Conservation (phyloP, 1,140 invertebrate genomes). For the Phymorhynchus buccinoides region DNA sequence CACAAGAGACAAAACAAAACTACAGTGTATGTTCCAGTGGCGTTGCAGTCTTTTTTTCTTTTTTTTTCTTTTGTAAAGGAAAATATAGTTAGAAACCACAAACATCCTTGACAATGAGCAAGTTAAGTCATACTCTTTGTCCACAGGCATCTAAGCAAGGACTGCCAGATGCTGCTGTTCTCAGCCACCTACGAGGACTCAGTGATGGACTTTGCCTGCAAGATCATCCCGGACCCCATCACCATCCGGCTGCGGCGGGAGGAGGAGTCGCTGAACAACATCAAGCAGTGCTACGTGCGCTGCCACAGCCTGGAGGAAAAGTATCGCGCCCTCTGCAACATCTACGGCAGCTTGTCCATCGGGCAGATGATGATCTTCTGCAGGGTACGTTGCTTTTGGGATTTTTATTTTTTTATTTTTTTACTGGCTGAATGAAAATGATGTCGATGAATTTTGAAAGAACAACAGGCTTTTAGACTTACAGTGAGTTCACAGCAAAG, state of each 20-base stretch:
- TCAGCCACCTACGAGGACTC: conserved; percentile 96
- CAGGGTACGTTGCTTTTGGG: conserved; percentile 81
- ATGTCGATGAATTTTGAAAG: too few species aligned
- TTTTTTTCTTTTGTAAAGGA: too few species aligned
- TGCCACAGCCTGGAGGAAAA: conserved; percentile 85
- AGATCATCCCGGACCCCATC: conserved; percentile 92
- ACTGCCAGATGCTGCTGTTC: conserved; percentile 98
- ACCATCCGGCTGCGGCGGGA: conserved; percentile 89
- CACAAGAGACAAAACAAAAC: too few species aligned
- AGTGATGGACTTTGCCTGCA: conserved; percentile 97
- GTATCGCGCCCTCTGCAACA: conserved; percentile 93
- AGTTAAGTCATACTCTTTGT: too few species aligned
- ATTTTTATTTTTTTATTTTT: too few species aligned
- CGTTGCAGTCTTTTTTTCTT: too few species aligned
- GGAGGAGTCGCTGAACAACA: conserved; percentile 97
- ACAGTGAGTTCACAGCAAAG: too few species aligned
- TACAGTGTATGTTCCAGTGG: too few species aligned
- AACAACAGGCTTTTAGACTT: too few species aligned
- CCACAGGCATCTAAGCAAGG: conserved; percentile 64
- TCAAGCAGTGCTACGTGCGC: conserved; percentile 96
- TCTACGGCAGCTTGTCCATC: conserved; percentile 95
- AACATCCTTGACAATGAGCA: too few species aligned
- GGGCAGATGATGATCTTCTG: conserved; percentile 99
- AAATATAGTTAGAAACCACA: too few species aligned
- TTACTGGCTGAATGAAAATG: too few species aligned